Evolutionary conservation across 2,888 invertebrate genomes (phyloP), one percentile per base, ranked within the genome.

Genomic region (Salpingus planirostris): DNA sequence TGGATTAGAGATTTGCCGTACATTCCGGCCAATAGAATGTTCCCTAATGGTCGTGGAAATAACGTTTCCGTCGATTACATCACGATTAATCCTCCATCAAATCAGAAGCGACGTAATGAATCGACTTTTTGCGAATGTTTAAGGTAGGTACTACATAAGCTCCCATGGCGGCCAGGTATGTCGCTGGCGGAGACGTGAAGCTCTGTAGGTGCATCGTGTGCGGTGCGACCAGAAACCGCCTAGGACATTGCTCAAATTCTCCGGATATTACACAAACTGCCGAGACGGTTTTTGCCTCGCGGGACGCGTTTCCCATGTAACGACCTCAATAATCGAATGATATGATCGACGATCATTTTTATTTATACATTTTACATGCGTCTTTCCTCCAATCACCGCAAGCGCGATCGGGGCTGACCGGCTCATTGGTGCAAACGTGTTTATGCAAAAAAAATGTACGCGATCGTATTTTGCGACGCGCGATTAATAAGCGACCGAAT

Each of bases 211-310:
- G 34, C 55, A 42, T 49, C 54, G 56, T 56, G 55, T 55, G 55
- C 46, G 53, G 53, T 45, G 48, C 36, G 23, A 10, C 38, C 36
- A 40, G 43, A 42, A 43, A 43, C 49, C 51, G 49, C 46, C 52
- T 46, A 47, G 54, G 46, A 49, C 57, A 57, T 57, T 47, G 49
- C 49, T 50, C 36, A 43, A 44, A 57, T 57, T 54, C 54, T 42
- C 52, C 30, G 51, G 50, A 54, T 54, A 54, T 55, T 55, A 50
- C 50, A 49, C 53, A 52, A 53, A 47, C 44, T 46, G 46, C 46
- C 24, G 29, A 29, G 32, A 18, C 5, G 8, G 18, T 8, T 18
- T 18, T 18, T 18, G 5, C 18, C 8, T 6, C 8, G 18, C 18
- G 8, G 18, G 18, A 18, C n/a, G n/a, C n/a, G n/a, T n/a, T n/a